Evolutionary conservation across 1,140 invertebrate genomes (phyloP), one percentile per base, ranked within the genome.

Genomic region (Drosophila tsacasi): DNA sequence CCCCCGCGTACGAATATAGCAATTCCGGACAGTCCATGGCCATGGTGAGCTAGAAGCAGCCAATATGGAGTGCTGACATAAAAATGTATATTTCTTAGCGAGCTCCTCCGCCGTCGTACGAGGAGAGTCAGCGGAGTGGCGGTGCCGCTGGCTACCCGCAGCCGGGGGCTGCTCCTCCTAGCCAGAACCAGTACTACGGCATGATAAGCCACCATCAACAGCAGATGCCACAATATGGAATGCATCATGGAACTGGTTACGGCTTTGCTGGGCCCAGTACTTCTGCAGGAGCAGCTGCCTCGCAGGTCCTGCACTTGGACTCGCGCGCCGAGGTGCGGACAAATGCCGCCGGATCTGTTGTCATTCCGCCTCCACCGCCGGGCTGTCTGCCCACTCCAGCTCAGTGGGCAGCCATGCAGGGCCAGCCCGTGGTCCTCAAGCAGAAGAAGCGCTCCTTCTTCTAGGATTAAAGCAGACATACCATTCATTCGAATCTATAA

Each of bases 361-460:
- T 76, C 15, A 72, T 93, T 25, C 92, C 92, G 5, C 92, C 92
- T n/a, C 92, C 92, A 3, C 92, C 92, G 9, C 92, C 92, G 0
- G 92, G 92, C 2, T 91, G 69, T 37, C 49, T 91, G 52, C 91
- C 92, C 2, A 93, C 91, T 3, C 81, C 92, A 0, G 92, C 81
- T 1, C 92, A 93, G 52, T 69, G 91, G 54, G 92, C 92, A 1
- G 91, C 90, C 2, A 89, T 93, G 79, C 90, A 92, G 49, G 91
- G 92, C 13, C 83, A 92, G 39, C 81, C 90, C 8, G 92, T 92
- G 23, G 72, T 92, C 19, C 15, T 93, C 15, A 92, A 93, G 37
- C 92, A 93, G 44, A 91, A 91, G 76, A 93, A 93, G 37, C 87
- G 91, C 40, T 83, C 92, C 21, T 92, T 93, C 39, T 92, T 92